Evolutionary conservation across 2,888 invertebrate genomes (phyloP).

Genomic region (Drosophila meridionalis): DNA sequence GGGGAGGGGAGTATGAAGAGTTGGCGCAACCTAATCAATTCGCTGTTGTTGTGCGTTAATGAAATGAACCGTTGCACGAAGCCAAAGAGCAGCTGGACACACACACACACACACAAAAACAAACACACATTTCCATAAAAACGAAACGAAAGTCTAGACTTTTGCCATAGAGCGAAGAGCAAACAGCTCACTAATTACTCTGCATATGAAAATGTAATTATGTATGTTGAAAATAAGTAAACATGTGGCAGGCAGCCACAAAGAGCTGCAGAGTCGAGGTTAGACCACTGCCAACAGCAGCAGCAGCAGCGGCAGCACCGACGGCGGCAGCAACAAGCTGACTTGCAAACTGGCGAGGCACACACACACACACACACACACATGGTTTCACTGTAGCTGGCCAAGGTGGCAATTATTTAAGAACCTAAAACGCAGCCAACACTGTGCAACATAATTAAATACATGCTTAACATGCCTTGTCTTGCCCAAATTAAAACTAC

Average conservation of each 20-base stretch:
- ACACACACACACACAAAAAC: conserved; percentile 1
- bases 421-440: conserved; percentile 35
- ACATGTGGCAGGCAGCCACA: conserved; percentile 57
- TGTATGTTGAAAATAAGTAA: conserved; percentile 53
- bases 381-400: background rate
- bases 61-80: conserved; percentile 40
- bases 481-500: conserved; percentile 1
- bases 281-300: conserved; percentile 48
- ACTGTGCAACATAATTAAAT: conserved; percentile 51
- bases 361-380: background rate
- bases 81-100: conserved; percentile 15
- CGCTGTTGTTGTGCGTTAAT: conserved; percentile 57
- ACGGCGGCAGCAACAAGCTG: conserved; percentile 12
- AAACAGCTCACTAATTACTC: conserved; percentile 50
- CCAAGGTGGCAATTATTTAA: conserved; percentile 51
- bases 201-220: conserved; percentile 63
- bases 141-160: conserved; percentile 43
- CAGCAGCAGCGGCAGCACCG: background rate
- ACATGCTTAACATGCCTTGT: conserved; percentile 27
- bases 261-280: conserved; percentile 46
- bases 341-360: conserved; percentile 3
- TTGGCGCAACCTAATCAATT: conserved; percentile 60
- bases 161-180: conserved; percentile 18
- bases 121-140: conserved; percentile 23
- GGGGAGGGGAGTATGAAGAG: no score